These are phyloP conservation scores for Drosophila murphyi DNA, from an alignment of 1,140 invertebrate species.

Conservation along the genomic window DNA sequence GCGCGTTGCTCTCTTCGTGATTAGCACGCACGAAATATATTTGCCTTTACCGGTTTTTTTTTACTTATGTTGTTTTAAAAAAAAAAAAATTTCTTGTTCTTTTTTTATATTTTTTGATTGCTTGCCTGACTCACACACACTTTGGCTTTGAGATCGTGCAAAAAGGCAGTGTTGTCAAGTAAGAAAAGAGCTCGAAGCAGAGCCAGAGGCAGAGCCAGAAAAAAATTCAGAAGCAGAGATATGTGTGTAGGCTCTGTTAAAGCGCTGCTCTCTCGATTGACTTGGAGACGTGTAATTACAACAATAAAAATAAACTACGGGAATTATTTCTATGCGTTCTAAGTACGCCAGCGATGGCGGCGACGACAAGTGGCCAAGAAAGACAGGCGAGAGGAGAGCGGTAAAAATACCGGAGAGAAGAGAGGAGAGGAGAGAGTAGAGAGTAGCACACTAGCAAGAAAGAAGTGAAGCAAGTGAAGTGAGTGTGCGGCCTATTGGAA, in stretches of 20 bases:
- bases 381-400: background rate
- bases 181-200: conserved; percentile 15
- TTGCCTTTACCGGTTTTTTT: conserved; percentile 73
- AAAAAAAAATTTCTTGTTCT: conserved; percentile 9
- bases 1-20: conserved; percentile 39
- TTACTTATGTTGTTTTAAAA: conserved; percentile 9
- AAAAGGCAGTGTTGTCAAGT: conserved; percentile 42
- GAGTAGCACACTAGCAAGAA: background rate
- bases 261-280: conserved; percentile 26
- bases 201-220: conserved; percentile 6
- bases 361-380: conserved; percentile 66
- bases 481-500: conserved; percentile 76
- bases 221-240: background rate
- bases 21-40: conserved; percentile 77
- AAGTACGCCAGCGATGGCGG: conserved; percentile 43
- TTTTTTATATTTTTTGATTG: background rate
- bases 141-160: conserved; percentile 35
- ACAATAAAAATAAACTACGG: conserved; percentile 81
- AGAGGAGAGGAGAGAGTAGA: background rate
- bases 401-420: background rate
- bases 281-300: conserved; percentile 73
- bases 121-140: conserved; percentile 30
- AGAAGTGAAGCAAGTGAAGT: background rate
- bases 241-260: conserved; percentile 1
- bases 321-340: conserved; percentile 78